Evolutionary conservation across 2,113 vertebrate genomes (phyloP), one percentile per base, ranked within the genome.

Genomic region (Phalacrocorax carbo): DNA sequence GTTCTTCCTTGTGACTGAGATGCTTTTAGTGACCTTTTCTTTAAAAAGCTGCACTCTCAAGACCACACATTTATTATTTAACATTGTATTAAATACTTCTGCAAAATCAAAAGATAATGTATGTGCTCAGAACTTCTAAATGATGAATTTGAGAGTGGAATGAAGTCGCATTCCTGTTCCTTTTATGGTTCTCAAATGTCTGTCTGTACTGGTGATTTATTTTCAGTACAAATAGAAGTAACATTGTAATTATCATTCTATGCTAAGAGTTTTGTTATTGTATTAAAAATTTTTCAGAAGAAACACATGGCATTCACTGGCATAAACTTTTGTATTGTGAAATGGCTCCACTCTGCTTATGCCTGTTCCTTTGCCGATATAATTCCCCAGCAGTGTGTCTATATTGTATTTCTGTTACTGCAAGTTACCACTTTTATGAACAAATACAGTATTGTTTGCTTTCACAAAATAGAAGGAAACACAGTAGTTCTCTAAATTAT

Each of bases 171-270:
- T 93, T 97, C 86, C 93, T 81, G 80, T 58, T 93, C 96, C 94
- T 94, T 97, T 94, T 97, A 94, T 88, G 95, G 85, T 81, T 90
- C 58, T 88, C 75, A 86, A 77, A 55, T 77, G 46, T 71, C 38
- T 83, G 32, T 61, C 71, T 86, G n/a, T n/a, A 83, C 44, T 42
- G 58, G n/a, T 0, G 0, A 93, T 86, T 93, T 94, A 94, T 93
- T 95, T 93, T 90, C 82, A 94, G 90, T 90, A 93, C 71, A 82
- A 97, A 93, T 44, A 83, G 55, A 86, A 96, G 71, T 83, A 90
- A 49, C 44, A 42, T 15, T 86, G 44, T 86, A 92, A 95, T 82
- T 83, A 73, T 70, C 60, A 49, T 65, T 92, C 85, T 83, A 93
- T 86, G 75, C 62, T 93, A 94, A 92, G 52, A 76, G 65, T 82